Conservation (phyloP, 2,888 invertebrate genomes). For the Zaprionus bogoriensis region DNA sequence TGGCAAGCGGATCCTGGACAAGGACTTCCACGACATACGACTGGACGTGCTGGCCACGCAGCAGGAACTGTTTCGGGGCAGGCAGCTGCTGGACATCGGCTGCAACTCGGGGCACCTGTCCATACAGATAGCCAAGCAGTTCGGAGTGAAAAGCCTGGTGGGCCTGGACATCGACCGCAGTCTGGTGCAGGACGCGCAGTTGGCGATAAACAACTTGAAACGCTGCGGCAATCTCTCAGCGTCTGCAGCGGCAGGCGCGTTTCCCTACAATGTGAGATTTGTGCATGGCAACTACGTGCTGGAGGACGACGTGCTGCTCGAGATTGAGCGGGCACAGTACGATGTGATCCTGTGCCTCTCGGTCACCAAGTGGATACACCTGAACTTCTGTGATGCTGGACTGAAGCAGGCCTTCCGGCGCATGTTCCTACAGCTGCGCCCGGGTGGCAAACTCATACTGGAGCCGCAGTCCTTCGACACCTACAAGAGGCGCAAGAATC, state of each 20-base stretch:
- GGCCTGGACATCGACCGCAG: constrained; percentile 93
- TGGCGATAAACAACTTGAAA: constrained; percentile 48
- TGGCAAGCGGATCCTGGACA: constrained; percentile 89
- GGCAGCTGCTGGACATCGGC: constrained; percentile 92
- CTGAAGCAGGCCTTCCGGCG: constrained; percentile 91
- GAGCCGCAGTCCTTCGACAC: constrained; percentile 93
- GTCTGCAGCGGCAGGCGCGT: constrained; percentile 82
- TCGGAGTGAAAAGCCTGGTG: constrained; percentile 87
- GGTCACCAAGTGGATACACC: constrained; percentile 95
- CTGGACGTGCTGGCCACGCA: constrained; percentile 86
- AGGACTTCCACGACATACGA: constrained; percentile 87
- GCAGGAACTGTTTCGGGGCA: constrained; percentile 87
- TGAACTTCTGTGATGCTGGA: constrained; percentile 94
- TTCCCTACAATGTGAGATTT: constrained; percentile 90
- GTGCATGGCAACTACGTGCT: constrained; percentile 92
- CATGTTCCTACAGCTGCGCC: constrained; percentile 89
- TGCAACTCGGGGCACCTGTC: constrained; percentile 94
- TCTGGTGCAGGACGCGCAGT: constrained; percentile 84
- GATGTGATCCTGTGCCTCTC: constrained; percentile 93
- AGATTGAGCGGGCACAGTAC: constrained; percentile 89
- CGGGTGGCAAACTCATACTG: constrained; percentile 90
- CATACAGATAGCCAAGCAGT: constrained; percentile 88
- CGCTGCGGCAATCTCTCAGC: constrained; percentile 38
- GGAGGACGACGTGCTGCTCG: constrained; percentile 88
- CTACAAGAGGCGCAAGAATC: constrained; percentile 88